phyloP scores from a whole-genome alignment of 2,113 vertebrate genomes.

The Clarias batrachus region DNA sequence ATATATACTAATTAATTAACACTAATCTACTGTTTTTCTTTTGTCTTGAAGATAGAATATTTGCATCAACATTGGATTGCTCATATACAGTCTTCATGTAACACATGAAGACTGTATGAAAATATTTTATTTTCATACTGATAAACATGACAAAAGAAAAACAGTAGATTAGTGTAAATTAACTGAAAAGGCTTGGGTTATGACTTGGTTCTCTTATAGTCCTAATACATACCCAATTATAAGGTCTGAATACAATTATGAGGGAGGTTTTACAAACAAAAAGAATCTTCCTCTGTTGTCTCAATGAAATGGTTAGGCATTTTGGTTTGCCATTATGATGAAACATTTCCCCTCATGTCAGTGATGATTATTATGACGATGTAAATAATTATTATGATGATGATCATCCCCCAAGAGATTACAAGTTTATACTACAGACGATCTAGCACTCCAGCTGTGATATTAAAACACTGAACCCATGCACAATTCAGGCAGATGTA shows the following conservation, averaged over 20 bases:
- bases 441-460: neutral
- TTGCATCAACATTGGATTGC: too few species aligned
- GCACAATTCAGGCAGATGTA: too few species aligned
- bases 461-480: too few species aligned
- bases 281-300: neutral
- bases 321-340: neutral
- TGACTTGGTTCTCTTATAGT: neutral
- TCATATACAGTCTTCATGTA: too few species aligned
- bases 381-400: too few species aligned
- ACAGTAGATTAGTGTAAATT: neutral
- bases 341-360: neutral
- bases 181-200: neutral
- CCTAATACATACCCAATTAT: neutral
- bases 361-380: too few species aligned
- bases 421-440: neutral
- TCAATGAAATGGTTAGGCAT: neutral
- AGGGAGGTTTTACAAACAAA: neutral
- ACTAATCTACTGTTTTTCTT: too few species aligned
- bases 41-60: too few species aligned
- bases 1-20: too few species aligned
- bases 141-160: neutral
- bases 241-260: neutral
- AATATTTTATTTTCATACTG: too few species aligned
- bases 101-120: too few species aligned
- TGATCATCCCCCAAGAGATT: neutral